Evolutionary conservation across 1,140 invertebrate species (phyloP), one percentile per base, ranked within the genome.

Genomic region (Trichomalopsis sarcophagae): DNA sequence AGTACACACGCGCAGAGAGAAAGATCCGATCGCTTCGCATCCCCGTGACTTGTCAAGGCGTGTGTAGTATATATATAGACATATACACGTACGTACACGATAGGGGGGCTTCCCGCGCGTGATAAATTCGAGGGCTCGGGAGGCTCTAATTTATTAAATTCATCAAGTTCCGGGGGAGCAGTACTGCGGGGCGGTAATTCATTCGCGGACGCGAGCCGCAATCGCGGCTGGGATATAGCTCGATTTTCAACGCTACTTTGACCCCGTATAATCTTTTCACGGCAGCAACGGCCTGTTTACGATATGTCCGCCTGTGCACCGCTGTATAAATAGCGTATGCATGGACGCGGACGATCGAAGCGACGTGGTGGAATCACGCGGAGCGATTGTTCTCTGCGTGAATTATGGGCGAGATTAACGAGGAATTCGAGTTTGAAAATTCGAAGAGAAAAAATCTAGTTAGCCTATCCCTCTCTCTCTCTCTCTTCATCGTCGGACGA

Each of bases 101-200:
- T 88, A 89, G 30, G 89, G 89, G 30, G 11, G 11, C 2, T 62
- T 33, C 74, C 21, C 30, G 85, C 81, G 87, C 88, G 90, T 91
- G 91, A 91, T 91, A 91, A 91, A 91, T 91, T 89, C 87, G 88
- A 74, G 88, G 89, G 89, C 88, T 89, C 88, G 90, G 89, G 87
- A 86, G 88, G 88, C 88, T 87, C 89, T 91, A 91, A 91, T 91
- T 91, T 91, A 91, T 91, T 89, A 90, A 90, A 91, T 91, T 90
- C 89, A 91, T 91, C 90, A 90, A 89, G 89, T 87, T 87, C 87
- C 86, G 80, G 86, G 87, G 74, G 86, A 86, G 81, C 81, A 62
- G 86, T 44, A 44, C 6, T 10, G 86, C n/a, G 79, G 68, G 74
- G 62, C 69, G 62, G 82, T 66, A 82, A 82, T 78, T 77, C 82